Evolutionary conservation across 2,888 invertebrate species (phyloP).

Genomic region (Augiades crinisus): DNA sequence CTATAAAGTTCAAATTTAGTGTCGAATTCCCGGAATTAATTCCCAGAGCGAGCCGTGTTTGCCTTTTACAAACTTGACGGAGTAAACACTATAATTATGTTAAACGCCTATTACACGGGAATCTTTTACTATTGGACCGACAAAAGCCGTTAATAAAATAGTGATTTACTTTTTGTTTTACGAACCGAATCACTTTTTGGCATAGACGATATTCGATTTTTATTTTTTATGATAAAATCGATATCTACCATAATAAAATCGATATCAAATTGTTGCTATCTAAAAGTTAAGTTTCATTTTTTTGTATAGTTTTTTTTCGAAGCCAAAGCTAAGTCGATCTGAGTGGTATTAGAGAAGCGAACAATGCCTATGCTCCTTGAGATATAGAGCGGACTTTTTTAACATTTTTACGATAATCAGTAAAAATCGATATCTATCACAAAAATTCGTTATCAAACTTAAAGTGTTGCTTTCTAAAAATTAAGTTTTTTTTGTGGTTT

Average conservation of each 20-base stretch:
- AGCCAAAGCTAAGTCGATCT: not conserved
- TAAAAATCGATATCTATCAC: too few species aligned
- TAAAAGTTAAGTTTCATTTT: too few species aligned
- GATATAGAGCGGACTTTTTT: conserved; percentile 54
- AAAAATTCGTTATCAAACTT: too few species aligned
- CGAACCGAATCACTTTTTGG: too few species aligned
- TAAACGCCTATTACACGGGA: conserved; percentile 12
- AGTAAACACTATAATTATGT: conserved; percentile 20
- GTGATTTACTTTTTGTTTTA: not conserved
- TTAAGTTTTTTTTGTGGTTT: too few species aligned
- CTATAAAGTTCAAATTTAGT: not conserved
- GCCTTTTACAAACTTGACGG: conserved; percentile 2
- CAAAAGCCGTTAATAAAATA: conserved; percentile 7
- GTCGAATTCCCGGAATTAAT: conserved; percentile 6
- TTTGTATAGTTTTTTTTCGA: too few species aligned
- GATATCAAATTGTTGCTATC: too few species aligned
- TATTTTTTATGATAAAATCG: too few species aligned
- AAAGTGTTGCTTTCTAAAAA: too few species aligned
- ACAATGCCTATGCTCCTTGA: conserved; percentile 24
- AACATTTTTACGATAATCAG: too few species aligned
- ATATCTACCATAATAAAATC: too few species aligned
- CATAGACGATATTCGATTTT: not conserved
- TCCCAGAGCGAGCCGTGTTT: conserved; percentile 13
- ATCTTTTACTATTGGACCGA: conserved; percentile 11
- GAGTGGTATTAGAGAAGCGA: not conserved